Percentiles rank a stretch among this genome's conserved stretches.
Conservation (phyloP, 2,113 vertebrate species). For the Anser brachyrhynchus region DNA sequence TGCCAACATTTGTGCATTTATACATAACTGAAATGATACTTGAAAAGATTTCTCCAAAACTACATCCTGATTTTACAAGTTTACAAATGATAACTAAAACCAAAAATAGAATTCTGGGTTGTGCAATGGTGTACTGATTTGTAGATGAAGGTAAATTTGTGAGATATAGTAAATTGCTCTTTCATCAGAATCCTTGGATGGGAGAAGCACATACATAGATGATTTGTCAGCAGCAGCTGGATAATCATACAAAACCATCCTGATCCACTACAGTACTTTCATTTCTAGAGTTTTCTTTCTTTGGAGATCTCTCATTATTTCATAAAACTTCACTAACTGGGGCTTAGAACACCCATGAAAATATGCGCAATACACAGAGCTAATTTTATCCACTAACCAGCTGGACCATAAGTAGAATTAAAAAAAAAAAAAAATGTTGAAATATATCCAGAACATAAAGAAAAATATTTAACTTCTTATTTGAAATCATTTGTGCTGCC, state of each 20-base stretch:
- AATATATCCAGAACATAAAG: not conserved
- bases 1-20: not conserved
- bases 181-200: not conserved
- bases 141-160: not conserved
- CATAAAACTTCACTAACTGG: not conserved
- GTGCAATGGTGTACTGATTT: not conserved
- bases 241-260: not conserved
- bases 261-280: not conserved
- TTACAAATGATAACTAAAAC: not conserved
- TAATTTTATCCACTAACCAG: not conserved
- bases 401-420: not conserved
- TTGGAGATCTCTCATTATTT: not conserved
- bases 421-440: not conserved
- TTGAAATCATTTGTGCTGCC: not conserved
- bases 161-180: not conserved
- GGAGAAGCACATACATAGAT: not conserved
- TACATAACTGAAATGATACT: not conserved
- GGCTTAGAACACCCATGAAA: not conserved
- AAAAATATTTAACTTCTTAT: not conserved
- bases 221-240: not conserved
- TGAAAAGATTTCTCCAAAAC: not conserved
- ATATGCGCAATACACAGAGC: not conserved
- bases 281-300: not conserved
- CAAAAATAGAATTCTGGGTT: not conserved
- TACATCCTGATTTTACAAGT: not conserved